Conservation (phyloP, 1,140 invertebrate species). For the Dendroctonus ponderosae region DNA sequence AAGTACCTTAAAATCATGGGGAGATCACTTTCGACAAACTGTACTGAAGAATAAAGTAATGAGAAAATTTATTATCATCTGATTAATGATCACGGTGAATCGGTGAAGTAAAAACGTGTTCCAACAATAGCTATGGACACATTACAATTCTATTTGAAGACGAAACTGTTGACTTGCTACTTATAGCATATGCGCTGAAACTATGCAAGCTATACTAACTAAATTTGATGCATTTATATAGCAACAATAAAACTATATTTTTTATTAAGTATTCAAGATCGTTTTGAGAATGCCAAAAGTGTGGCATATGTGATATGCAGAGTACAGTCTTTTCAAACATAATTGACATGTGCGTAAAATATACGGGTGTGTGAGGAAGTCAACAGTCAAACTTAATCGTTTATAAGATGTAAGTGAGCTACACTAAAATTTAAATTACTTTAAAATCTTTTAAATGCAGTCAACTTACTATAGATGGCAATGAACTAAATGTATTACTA, state of each 20-base stretch:
- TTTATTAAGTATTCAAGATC: no score
- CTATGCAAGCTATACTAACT: not conserved
- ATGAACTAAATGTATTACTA: conserved; percentile 3
- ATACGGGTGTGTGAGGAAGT: not conserved
- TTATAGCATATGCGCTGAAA: not conserved
- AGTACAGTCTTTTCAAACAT: conserved; percentile 6
- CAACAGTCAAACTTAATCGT: not conserved
- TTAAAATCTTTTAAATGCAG: not conserved
- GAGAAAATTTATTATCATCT: no score
- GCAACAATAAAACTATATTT: no score
- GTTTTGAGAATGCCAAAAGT: no score
- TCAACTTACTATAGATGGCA: conserved; percentile 9
- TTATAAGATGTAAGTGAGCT: not conserved
- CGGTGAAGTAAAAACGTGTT: no score
- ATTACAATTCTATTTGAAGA: not conserved
- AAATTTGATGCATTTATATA: no score
- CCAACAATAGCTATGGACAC: not conserved
- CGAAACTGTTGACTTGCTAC: conserved; percentile 6
- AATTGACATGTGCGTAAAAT: conserved; percentile 12
- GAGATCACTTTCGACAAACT: conserved; percentile 15
- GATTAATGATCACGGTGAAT: no score
- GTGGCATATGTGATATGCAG: conserved; percentile 1
- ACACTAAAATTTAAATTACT: conserved; percentile 2
- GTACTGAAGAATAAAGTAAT: not conserved
- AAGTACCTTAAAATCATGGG: conserved; percentile 19